A percentile compares a stretch with the other conserved stretches of the same genome.
Evolutionary conservation across 1,140 invertebrate species (phyloP).

Genomic region (Rhynchophorus ferrugineus): DNA sequence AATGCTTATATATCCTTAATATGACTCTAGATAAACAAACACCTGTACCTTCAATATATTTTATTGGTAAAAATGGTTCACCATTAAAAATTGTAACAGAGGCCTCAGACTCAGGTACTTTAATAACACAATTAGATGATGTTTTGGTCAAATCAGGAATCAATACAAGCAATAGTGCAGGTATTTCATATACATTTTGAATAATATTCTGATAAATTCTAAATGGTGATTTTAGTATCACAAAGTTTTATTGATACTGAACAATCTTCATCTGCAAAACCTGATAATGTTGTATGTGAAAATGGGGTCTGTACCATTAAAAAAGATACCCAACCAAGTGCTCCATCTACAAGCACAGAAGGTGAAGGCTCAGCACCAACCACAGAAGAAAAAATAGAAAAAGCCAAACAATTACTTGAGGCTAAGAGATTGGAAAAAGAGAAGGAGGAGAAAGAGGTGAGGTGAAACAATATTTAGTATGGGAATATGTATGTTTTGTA

Average conservation of each 20-base stretch:
- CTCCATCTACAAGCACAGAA: background rate
- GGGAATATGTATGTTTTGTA: background rate
- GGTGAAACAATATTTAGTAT: constrained; percentile 1
- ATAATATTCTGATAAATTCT: background rate
- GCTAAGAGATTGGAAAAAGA: constrained; percentile 51
- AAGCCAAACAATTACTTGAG: constrained; percentile 50
- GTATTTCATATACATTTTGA: constrained; percentile 10
- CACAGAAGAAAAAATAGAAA: constrained; percentile 38
- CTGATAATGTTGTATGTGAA: constrained; percentile 27
- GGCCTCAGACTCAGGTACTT: constrained; percentile 43
- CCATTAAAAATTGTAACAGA: constrained; percentile 70
- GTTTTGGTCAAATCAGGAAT: constrained; percentile 41
- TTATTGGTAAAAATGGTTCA: constrained; percentile 69
- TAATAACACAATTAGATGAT: constrained; percentile 45
- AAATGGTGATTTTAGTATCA: constrained; percentile 8
- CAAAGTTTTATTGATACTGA: constrained; percentile 19
- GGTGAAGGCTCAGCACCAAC: constrained; percentile 17
- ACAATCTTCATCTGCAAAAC: constrained; percentile 15
- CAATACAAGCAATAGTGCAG: constrained; percentile 17
- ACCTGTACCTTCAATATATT: constrained; percentile 75
- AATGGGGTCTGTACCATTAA: constrained; percentile 28
- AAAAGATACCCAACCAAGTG: constrained; percentile 24
- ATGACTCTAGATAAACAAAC: constrained; percentile 64
- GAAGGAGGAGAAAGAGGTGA: constrained; percentile 55
- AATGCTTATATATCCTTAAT: constrained; percentile 6